Conservation (phyloP, 2,888 invertebrate genomes). For the Dryobota labecula region DNA sequence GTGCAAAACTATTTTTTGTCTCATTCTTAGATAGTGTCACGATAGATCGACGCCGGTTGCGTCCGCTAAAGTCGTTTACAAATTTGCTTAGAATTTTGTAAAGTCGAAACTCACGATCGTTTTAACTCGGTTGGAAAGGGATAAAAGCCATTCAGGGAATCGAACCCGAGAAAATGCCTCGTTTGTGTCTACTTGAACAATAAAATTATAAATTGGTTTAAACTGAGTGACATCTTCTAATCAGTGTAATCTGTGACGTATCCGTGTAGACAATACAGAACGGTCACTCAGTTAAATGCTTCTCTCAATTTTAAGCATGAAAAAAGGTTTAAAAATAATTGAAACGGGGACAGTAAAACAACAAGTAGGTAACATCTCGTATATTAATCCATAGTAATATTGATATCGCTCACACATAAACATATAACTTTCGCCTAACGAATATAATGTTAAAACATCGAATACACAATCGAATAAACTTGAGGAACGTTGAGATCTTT, state of each 20-base stretch:
- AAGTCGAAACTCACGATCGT: no score
- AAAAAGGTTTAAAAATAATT: no score
- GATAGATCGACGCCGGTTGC: no score
- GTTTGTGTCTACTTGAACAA: neutral
- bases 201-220: no score
- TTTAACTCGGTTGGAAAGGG: no score
- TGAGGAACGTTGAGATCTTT: conserved; percentile 79
- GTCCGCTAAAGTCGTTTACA: no score
- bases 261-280: neutral
- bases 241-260: neutral
- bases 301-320: neutral
- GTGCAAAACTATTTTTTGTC: no score
- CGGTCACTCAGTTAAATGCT: neutral
- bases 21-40: no score
- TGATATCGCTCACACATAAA: conserved; percentile 77
- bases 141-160: no score
- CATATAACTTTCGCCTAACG: conserved; percentile 75
- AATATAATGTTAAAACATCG: conserved; percentile 77
- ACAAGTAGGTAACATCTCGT: conserved; percentile 80
- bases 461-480: conserved; percentile 76
- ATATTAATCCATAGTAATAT: conserved; percentile 79
- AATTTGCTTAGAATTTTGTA: no score
- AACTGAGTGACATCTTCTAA: no score
- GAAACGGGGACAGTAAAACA: conserved; percentile 61
- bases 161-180: neutral